These are phyloP conservation scores for Bradysia coprophila DNA, from an alignment of 1,140 invertebrate species.

Conservation along the genomic window DNA sequence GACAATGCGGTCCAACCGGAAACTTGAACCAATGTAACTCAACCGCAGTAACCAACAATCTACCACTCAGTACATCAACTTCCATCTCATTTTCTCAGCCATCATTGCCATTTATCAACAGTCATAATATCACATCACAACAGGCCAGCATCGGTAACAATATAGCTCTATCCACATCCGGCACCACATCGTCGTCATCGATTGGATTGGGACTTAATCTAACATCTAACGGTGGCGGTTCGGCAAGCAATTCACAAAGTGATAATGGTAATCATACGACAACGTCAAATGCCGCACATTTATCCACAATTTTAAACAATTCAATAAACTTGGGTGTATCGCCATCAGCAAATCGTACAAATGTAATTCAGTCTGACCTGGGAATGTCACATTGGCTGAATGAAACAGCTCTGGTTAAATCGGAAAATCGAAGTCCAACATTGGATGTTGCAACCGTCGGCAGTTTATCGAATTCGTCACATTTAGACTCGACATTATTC, in stretches of 20 bases:
- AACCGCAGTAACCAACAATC: neutral
- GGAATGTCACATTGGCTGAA: conserved; percentile 12
- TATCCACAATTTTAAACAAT: neutral
- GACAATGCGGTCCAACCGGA: neutral
- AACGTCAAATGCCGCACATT: neutral
- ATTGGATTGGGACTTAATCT: neutral
- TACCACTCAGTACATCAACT: neutral
- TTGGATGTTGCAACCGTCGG: conserved; percentile 6
- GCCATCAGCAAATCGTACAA: neutral
- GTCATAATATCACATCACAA: neutral
- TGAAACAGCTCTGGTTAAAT: conserved; percentile 16
- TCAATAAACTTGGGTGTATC: neutral
- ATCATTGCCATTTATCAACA: neutral
- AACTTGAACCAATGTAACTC: neutral
- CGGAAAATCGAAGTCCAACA: conserved; percentile 19
- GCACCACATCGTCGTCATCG: neutral
- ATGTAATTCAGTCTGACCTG: conserved; percentile 2
- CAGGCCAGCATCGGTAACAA: neutral
- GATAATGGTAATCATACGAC: neutral
- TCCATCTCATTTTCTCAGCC: neutral
- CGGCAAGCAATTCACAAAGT: conserved; percentile 1
- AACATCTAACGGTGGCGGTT: neutral
- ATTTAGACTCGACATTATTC: neutral
- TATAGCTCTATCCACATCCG: neutral
- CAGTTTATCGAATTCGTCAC: neutral